Conservation (phyloP, 1,140 invertebrate species). For the Nylanderia fulva region DNA sequence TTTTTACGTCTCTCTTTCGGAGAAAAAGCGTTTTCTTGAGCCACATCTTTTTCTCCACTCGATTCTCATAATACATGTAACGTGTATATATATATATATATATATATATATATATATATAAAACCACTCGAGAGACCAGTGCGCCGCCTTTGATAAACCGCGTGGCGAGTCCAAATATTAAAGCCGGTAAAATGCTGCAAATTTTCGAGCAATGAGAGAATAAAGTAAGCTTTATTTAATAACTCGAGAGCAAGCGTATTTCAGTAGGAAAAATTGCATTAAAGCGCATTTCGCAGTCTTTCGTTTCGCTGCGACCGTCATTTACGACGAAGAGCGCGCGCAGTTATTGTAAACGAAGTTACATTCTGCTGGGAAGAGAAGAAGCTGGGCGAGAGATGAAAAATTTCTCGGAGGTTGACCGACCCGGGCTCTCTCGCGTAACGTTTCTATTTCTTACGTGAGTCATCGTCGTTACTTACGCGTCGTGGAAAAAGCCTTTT, state of each 20-base stretch:
- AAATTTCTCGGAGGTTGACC: constrained; percentile 28
- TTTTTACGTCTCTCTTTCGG: constrained; percentile 19
- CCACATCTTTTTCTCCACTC: not conserved
- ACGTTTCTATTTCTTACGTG: constrained; percentile 40
- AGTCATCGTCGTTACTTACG: constrained; percentile 21
- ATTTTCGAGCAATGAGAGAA: not conserved
- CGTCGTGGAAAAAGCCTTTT: constrained; percentile 44
- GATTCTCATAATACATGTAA: no score
- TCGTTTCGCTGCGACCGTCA: not conserved
- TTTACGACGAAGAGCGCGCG: constrained; percentile 15
- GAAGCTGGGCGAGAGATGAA: constrained; percentile 11
- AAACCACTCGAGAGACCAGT: no score
- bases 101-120: no score
- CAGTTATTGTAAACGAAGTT: constrained; percentile 24
- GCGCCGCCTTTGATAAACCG: no score
- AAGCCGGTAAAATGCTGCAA: not conserved
- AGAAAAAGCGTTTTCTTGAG: constrained; percentile 13
- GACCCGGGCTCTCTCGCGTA: not conserved
- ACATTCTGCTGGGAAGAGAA: not conserved
- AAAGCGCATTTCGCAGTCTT: not conserved
- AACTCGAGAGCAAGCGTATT: not conserved
- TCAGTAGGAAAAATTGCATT: not conserved
- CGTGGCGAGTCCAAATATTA: no score
- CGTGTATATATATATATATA: no score
- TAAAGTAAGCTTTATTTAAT: constrained; percentile 23